Evolutionary conservation across 2,888 invertebrate genomes (phyloP).

Genomic region (Andrena fulva): DNA sequence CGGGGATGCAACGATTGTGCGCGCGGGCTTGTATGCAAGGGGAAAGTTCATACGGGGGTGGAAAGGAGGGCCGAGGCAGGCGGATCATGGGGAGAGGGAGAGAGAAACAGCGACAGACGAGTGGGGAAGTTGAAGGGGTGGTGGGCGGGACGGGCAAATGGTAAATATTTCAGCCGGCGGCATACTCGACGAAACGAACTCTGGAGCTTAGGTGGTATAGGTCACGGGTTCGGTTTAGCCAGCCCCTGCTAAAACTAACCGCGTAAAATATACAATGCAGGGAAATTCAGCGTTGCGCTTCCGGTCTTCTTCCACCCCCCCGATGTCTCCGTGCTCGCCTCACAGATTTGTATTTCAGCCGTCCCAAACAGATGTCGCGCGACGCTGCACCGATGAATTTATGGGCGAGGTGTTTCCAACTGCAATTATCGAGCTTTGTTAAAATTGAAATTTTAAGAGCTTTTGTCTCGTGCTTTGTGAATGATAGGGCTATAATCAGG

Average conservation of each 20-base stretch:
- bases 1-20: slow-evolving; percentile 19
- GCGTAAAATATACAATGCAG: slow-evolving; percentile 68
- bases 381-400: neutral
- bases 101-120: slow-evolving; percentile 2
- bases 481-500: too few species aligned
- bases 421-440: neutral
- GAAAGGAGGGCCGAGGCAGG: slow-evolving; percentile 1
- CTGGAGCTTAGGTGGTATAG: slow-evolving; percentile 57
- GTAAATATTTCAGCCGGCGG: slow-evolving; percentile 77
- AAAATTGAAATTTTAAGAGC: too few species aligned
- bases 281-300: slow-evolving; percentile 43
- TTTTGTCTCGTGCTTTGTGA: too few species aligned
- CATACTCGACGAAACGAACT: slow-evolving; percentile 74
- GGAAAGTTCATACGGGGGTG: slow-evolving; percentile 3
- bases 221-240: slow-evolving; percentile 43
- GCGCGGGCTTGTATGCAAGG: slow-evolving; percentile 12
- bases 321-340: slow-evolving; percentile 6
- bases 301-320: neutral
- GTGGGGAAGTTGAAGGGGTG: slow-evolving; percentile 30
- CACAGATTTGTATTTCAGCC: neutral
- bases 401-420: neutral
- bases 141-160: slow-evolving; percentile 54
- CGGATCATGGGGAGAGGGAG: neutral
- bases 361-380: slow-evolving; percentile 12
- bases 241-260: slow-evolving; percentile 68